Evolutionary conservation across 2,797 vertebrate genomes (phyloP), one percentile per base, ranked within the genome.

Genomic region (Gallinago solitaria): DNA sequence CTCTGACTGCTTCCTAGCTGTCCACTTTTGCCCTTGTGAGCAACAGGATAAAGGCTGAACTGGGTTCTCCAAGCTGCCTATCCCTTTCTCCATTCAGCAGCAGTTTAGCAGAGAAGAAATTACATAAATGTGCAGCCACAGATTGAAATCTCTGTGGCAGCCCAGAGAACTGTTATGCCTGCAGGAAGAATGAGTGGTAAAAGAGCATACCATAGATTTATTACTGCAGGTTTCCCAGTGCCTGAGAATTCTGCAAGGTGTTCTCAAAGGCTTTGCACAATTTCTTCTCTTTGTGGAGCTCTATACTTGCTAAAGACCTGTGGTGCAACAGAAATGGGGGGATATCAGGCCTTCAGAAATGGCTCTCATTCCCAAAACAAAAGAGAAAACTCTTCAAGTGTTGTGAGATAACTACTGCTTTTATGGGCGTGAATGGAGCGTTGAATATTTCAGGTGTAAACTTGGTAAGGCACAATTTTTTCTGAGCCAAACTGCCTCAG

Each of bases 251-350:
- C 37, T 56, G 48, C 45, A 73, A 56, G 16, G n/a, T 75, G 16
- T 68, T 82, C 43, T 63, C 6, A 67, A 4, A n/a, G 28, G 28
- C 17, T 51, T 47, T 77, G 9, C 24, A n/a, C 28, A 3, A 68
- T 68, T 78, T 69, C 9, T 27, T 69, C 21, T 61, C 33, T 59
- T 57, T 69, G 32, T 43, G 33, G 25, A 43, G 24, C 4, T 68
- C 43, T 64, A 0, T 54, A 16, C 4, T 41, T 74, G 11, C 11
- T 16, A 39, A 81, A 19, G 9, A 48, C 30, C 16, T 14, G 11
- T 2, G 0, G 8, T 74, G 3, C 16, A 70, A 43, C 6, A 53
- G 17, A 78, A 78, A 33, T 12, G 5, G 14, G 5, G 3, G 3
- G 18, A 73, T 69, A 70, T 3, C 20, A 78, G 39, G 4, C 9